Base-by-base conservation (phyloP, 2,888 invertebrate genomes). In the Hirtodrosophila trivittata region DNA sequence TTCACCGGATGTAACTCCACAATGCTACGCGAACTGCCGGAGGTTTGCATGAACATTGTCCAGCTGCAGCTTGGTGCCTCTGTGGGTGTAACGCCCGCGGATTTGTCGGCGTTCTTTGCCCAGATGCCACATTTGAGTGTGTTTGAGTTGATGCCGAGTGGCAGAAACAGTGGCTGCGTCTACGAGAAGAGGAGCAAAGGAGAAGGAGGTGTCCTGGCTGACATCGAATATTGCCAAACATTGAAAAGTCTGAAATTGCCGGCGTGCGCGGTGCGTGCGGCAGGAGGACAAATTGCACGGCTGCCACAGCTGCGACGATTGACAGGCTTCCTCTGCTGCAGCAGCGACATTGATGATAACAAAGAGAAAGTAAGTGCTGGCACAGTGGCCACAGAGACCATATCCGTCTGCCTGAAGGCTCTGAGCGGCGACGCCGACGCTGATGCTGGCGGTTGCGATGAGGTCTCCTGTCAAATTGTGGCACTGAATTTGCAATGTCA, bases 401-500 rank as follows among this genome's bases (percentile, higher is more conserved):
- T 86, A 38, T 65, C 65, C 43, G 67, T 66, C 16, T 85, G 82
- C 49, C 68, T 75, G 10, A 18, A 37, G 62, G 75, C 65, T 9
- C 8, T 67, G 9, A 38, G 37, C 37, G 21, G 13, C 1, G 12
- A 18, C 5, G 2, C 5, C 3, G 38, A 6, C 9, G 33, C 12
- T 33, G 33, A 2, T 26, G 28, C 52, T 14, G 43, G 32, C n/a
- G 49, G 28, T 16, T 33, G 6, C 14, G 2, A 7, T 28, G 43
- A 14, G 21, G 57, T 10, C 13, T 21, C 35, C 50, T 60, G 66
- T 55, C 68, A 70, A 55, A 66, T 83, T 75, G 86, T 75, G 66
- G 75, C 67, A 30, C 50, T 86, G 47, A 66, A 69, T 43, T 60
- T 83, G 68, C 84, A 84, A 52, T 84, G 83, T 59, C 69, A 73